Evolutionary conservation across 2,888 invertebrate species (phyloP).

Genomic region (Steinernema carpocapsae): DNA sequence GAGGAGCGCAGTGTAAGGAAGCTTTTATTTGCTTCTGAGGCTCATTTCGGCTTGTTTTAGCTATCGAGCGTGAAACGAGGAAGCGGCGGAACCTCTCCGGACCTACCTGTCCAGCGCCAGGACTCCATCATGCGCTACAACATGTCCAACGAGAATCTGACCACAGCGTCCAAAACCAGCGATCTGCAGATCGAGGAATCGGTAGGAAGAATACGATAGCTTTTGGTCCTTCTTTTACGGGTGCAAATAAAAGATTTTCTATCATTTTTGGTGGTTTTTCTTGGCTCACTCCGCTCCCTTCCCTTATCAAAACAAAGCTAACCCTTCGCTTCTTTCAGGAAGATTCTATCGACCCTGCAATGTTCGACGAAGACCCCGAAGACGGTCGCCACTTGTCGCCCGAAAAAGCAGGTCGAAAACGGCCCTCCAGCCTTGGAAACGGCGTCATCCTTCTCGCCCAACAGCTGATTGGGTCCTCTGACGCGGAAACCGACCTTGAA

Average conservation of each 20-base stretch:
- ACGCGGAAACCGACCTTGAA: conserved; percentile 36
- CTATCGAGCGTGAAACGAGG: conserved; percentile 37
- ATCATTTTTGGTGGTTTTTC: neutral
- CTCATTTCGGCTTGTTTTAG: conserved; percentile 26
- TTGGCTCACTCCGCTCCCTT: neutral
- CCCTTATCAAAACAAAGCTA: neutral
- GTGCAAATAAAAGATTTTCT: neutral
- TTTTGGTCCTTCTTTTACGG: neutral
- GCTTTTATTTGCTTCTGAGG: too few relatives aligned
- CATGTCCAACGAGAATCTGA: conserved; percentile 27
- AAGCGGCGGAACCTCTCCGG: conserved; percentile 14
- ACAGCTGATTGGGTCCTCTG: conserved; percentile 55
- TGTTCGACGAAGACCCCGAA: conserved; percentile 30
- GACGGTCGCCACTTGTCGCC: neutral
- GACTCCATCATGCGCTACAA: conserved; percentile 17
- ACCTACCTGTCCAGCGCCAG: conserved; percentile 8
- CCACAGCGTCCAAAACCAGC: conserved; percentile 4
- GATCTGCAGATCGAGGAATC: conserved; percentile 16
- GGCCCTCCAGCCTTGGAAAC: neutral
- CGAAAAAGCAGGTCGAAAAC: neutral
- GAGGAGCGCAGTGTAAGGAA: conserved; percentile 57
- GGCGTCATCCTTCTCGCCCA: conserved; percentile 65
- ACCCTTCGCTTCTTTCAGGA: neutral
- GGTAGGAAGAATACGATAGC: neutral
- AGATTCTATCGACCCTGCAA: conserved; percentile 13